These are phyloP conservation scores for Pycnomerus fuliginosus DNA, from an alignment of 2,888 invertebrate species.

Conservation along the genomic window DNA sequence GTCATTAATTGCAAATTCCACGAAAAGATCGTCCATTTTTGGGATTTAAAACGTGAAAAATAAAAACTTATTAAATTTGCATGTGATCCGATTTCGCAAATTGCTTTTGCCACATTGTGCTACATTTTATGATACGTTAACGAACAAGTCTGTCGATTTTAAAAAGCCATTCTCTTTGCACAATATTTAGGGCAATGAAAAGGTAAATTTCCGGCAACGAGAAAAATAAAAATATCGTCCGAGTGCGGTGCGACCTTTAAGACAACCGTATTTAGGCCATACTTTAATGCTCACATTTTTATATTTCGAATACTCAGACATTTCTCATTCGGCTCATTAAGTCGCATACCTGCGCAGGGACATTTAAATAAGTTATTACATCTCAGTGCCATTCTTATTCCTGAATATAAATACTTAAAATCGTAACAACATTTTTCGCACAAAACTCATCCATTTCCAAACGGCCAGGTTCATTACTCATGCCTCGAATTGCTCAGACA, in stretches of 20 bases:
- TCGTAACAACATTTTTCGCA: slow-evolving; percentile 15
- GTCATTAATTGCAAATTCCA: too few species aligned
- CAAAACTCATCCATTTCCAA: slow-evolving; percentile 6
- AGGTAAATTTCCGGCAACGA: slow-evolving; percentile 25
- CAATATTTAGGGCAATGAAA: slow-evolving; percentile 25
- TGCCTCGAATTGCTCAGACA: slow-evolving; percentile 5
- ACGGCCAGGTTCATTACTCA: too few species aligned
- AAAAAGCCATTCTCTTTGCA: slow-evolving; percentile 29
- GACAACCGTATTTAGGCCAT: too few species aligned
- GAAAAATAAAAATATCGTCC: slow-evolving; percentile 23
- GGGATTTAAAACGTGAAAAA: too few species aligned
- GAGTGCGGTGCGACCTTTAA: too few species aligned
- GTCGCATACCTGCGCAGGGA: slow-evolving; percentile 14
- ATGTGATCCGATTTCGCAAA: too few species aligned
- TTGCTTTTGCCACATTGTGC: too few species aligned
- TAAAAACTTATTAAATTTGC: too few species aligned
- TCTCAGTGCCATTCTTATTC: slow-evolving; percentile 6
- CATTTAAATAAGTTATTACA: slow-evolving; percentile 22
- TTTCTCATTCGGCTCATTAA: slow-evolving; percentile 28
- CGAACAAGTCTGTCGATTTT: slow-evolving; percentile 22
- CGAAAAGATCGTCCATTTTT: too few species aligned
- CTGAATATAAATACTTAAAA: slow-evolving; percentile 15
- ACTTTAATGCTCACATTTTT: slow-evolving; percentile 20
- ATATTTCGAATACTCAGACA: slow-evolving; percentile 23
- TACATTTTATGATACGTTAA: too few species aligned